These are phyloP conservation scores for Theristicus caerulescens DNA, from an alignment of 2,113 vertebrate species.

Conservation along the genomic window DNA sequence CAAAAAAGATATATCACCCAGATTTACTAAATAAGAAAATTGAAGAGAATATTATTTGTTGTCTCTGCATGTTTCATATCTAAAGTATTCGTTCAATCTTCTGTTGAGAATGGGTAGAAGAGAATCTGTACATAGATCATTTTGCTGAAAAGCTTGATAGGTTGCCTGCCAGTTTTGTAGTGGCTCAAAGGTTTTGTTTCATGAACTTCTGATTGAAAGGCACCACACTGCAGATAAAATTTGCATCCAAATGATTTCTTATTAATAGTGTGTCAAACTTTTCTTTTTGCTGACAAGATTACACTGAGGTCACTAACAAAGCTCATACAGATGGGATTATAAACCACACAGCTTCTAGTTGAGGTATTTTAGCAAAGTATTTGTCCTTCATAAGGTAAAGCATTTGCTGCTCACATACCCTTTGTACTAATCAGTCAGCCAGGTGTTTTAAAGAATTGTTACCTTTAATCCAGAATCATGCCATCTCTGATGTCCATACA, in stretches of 20 bases:
- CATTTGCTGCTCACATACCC: background rate
- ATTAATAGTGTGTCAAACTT: background rate
- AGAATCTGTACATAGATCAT: background rate
- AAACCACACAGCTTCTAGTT: background rate
- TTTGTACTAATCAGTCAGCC: background rate
- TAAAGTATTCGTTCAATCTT: conserved; percentile 14
- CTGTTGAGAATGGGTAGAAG: background rate
- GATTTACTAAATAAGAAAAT: conserved; percentile 5
- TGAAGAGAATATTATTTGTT: conserved; percentile 17
- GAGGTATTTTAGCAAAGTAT: background rate
- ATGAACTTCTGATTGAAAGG: background rate
- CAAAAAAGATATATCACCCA: background rate
- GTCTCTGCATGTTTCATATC: background rate
- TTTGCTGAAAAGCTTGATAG: background rate
- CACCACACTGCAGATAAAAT: background rate
- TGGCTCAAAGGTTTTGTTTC: background rate
- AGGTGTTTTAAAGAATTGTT: background rate
- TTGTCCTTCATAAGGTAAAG: background rate
- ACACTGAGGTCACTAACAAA: background rate
- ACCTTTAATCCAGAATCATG: background rate
- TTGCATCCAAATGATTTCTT: background rate
- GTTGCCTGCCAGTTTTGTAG: background rate
- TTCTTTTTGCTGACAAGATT: background rate
- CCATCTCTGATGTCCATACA: background rate
- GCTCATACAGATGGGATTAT: background rate